phyloP scores from a whole-genome alignment of 2,888 invertebrate genomes.

The Poecilobothrus nobilitatus region DNA sequence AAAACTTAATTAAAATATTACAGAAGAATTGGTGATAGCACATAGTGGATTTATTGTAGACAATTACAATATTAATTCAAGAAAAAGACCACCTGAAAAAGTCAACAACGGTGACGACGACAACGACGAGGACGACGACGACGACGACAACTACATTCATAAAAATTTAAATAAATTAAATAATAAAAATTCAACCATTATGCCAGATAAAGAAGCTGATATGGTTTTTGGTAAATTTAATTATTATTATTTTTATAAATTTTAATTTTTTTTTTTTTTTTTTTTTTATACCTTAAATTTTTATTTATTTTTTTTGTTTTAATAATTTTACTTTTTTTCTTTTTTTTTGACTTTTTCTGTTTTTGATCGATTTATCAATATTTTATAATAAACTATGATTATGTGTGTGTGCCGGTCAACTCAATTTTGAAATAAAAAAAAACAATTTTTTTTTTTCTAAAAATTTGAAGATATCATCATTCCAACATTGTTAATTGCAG shows the following conservation, averaged over 20 bases:
- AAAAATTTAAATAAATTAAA: background rate
- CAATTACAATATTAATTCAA: slow-evolving; percentile 19
- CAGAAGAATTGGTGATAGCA: slow-evolving; percentile 26
- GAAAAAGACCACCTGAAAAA: slow-evolving; percentile 16
- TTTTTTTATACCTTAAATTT: background rate
- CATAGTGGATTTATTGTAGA: slow-evolving; percentile 21
- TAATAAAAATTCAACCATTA: slow-evolving; percentile 18
- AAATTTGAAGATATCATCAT: slow-evolving; percentile 55
- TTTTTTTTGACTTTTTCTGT: slow-evolving; percentile 17
- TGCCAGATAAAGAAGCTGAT: slow-evolving; percentile 27
- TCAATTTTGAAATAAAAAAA: slow-evolving; percentile 7
- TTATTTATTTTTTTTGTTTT: slow-evolving; percentile 15
- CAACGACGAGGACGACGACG: background rate
- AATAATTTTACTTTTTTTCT: slow-evolving; percentile 16
- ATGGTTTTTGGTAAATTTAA: slow-evolving; percentile 27
- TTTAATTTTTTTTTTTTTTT: slow-evolving; percentile 12
- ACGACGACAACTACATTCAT: background rate
- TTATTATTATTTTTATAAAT: slow-evolving; percentile 13
- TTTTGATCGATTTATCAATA: background rate
- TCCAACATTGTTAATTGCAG: slow-evolving; percentile 61
- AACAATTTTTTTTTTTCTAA: background rate
- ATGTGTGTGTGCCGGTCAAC: background rate
- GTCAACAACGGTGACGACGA: background rate
- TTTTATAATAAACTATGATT: no score
- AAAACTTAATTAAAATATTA: slow-evolving; percentile 19